phyloP scores from a whole-genome alignment of 2,113 vertebrate genomes.

The Hemicordylus capensis region DNA sequence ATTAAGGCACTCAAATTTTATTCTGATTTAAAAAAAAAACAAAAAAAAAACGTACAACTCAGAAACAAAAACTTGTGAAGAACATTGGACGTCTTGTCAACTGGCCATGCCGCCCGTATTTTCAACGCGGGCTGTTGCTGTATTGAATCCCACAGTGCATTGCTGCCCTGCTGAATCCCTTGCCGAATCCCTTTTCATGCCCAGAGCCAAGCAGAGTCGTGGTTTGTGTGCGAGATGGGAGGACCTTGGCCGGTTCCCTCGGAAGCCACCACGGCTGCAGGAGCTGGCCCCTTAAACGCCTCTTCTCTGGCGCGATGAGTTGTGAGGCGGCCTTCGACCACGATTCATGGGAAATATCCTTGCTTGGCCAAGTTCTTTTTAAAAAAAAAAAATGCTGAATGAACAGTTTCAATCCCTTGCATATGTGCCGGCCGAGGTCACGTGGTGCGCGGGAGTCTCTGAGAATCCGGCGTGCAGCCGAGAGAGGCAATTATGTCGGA shows the following conservation, averaged over 20 bases:
- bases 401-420: neutral
- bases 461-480: neutral
- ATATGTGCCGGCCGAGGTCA: neutral
- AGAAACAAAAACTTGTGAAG: too few relatives aligned
- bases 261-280: neutral
- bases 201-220: neutral
- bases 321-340: neutral
- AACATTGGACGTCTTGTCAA: neutral
- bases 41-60: neutral
- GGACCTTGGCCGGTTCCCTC: neutral
- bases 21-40: neutral
- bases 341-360: neutral
- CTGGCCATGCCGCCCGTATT: neutral
- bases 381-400: neutral
- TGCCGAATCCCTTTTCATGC: neutral
- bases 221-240: neutral
- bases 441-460: neutral
- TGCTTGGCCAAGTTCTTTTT: neutral
- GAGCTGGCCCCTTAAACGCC: neutral
- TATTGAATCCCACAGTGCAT: neutral
- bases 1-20: constrained; percentile 10
- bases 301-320: neutral
- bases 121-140: neutral
- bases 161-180: neutral
- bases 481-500: neutral